These are phyloP conservation scores for Sapajus apella DNA, from an alignment of 2,113 vertebrate species.

Conservation along the genomic window DNA sequence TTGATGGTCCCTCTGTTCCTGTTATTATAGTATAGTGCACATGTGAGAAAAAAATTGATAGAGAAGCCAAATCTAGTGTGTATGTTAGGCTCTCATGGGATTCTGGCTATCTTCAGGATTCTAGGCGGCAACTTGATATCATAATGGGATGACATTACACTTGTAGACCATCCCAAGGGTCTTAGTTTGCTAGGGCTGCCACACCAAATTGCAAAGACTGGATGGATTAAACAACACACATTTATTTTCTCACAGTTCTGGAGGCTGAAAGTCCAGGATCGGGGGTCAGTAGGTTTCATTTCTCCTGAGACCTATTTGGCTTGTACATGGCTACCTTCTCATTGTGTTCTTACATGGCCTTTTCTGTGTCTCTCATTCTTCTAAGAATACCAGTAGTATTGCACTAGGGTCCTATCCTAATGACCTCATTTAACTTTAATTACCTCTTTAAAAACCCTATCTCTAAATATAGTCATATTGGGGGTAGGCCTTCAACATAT, in stretches of 20 bases:
- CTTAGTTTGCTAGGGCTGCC: neutral
- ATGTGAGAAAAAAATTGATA: neutral
- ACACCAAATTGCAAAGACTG: neutral
- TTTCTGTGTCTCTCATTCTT: neutral
- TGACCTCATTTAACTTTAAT: neutral
- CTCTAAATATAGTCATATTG: neutral
- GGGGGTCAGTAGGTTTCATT: neutral
- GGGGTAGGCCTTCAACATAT: neutral
- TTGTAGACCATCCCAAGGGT: neutral
- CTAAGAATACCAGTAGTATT: neutral
- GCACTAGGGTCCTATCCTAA: neutral
- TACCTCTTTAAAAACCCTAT: neutral
- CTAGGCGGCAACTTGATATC: neutral
- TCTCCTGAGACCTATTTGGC: neutral
- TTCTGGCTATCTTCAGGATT: neutral
- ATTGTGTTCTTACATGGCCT: neutral
- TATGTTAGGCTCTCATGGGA: accelerated
- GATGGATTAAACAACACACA: neutral
- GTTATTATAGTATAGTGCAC: neutral
- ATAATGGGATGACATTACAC: neutral
- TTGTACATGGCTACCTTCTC: neutral
- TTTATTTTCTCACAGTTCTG: neutral
- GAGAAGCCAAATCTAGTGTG: neutral
- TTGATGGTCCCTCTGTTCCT: neutral
- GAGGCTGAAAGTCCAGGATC: neutral